These are phyloP conservation scores for Sweltsa coloradensis DNA, from an alignment of 1,140 invertebrate genomes.

Conservation along the genomic window DNA sequence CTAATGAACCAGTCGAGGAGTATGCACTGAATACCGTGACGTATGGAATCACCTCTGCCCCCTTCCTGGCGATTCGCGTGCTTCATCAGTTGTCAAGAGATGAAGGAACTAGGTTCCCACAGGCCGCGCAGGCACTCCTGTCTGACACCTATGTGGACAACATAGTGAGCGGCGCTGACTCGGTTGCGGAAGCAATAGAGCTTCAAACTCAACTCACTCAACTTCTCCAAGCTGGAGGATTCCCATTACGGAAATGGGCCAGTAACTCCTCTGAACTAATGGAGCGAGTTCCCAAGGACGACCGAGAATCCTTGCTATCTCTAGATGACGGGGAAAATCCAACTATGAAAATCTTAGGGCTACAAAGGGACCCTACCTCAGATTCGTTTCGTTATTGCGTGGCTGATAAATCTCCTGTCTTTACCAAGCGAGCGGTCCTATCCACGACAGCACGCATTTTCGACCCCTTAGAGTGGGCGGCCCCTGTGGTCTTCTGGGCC, in stretches of 20 bases:
- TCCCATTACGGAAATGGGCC: constrained; percentile 16
- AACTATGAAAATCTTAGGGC: constrained; percentile 13
- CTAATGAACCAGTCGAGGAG: too few species aligned
- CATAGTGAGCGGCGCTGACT: too few species aligned
- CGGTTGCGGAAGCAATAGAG: too few species aligned
- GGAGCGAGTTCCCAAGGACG: not conserved
- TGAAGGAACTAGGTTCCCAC: too few species aligned
- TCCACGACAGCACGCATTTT: constrained; percentile 12
- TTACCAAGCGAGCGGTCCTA: constrained; percentile 10
- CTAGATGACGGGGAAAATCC: constrained; percentile 1
- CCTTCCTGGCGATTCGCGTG: too few species aligned
- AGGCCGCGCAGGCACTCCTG: too few species aligned
- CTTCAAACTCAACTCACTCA: too few species aligned
- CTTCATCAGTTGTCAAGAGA: too few species aligned
- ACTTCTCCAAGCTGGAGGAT: too few species aligned
- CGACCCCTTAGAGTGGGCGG: constrained; percentile 10
- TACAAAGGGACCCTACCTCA: constrained; percentile 11
- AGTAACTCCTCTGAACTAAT: constrained; percentile 4
- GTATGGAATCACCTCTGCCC: too few species aligned
- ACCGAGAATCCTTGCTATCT: constrained; percentile 1
- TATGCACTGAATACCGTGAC: too few species aligned
- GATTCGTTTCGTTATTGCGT: constrained; percentile 10
- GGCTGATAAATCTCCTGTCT: not conserved
- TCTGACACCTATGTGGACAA: too few species aligned
- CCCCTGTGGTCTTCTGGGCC: constrained; percentile 9